Percentiles rank a stretch among this genome's conserved stretches.
Conservation (phyloP, 2,113 vertebrate species). For the Eulacestoma nigropectus region DNA sequence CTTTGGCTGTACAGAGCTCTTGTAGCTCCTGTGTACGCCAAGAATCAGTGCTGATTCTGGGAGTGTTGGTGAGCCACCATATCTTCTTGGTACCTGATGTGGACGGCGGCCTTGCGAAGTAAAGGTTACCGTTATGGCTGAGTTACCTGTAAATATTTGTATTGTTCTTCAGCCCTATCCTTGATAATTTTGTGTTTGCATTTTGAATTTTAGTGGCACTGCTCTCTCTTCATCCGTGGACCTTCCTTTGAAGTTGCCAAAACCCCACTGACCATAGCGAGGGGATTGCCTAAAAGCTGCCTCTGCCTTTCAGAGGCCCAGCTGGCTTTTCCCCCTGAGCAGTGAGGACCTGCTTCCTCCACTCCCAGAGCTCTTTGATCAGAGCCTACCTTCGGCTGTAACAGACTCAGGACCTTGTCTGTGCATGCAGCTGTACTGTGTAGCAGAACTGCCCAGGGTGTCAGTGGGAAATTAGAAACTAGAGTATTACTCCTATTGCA, state of each 20-base stretch:
- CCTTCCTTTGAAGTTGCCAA: not conserved
- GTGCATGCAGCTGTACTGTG: fast-evolving
- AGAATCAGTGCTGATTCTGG: not conserved
- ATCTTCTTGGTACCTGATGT: not conserved
- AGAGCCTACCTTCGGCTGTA: not conserved
- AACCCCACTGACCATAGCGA: fast-evolving
- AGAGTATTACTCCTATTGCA: not conserved
- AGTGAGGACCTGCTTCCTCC: not conserved
- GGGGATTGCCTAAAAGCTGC: not conserved
- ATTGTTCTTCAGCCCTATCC: not conserved
- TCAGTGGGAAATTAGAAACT: not conserved
- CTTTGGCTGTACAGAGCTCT: not conserved
- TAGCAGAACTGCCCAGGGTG: not conserved
- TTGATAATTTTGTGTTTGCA: not conserved
- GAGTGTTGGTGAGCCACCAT: fast-evolving
- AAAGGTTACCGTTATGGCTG: not conserved
- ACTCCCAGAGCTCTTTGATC: not conserved
- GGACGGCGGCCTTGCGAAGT: not conserved
- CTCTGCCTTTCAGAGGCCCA: not conserved
- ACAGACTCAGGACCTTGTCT: not conserved
- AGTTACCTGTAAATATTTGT: not conserved
- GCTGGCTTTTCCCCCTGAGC: not conserved
- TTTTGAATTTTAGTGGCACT: not conserved
- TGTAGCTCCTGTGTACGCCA: not conserved
- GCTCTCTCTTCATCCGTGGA: not conserved